phyloP scores from a whole-genome alignment of 2,113 vertebrate genomes.

The Prietella phreatophila region DNA sequence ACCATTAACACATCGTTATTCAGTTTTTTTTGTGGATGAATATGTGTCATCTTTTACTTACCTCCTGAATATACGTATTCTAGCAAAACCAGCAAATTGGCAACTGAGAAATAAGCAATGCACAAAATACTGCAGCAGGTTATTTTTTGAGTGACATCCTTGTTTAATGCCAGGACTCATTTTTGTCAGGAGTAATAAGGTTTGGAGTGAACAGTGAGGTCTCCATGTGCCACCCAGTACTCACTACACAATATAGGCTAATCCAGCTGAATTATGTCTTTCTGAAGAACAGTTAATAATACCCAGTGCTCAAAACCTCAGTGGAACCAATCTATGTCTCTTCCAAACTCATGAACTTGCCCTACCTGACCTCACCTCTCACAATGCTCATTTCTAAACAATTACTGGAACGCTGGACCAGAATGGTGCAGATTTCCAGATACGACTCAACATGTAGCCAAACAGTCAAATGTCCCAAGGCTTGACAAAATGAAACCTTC shows the following conservation, averaged over 20 bases:
- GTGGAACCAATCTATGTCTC: neutral
- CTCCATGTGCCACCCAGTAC: neutral
- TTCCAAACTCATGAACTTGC: neutral
- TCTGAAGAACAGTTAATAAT: neutral
- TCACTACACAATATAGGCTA: neutral
- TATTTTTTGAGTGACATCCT: neutral
- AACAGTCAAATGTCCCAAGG: neutral
- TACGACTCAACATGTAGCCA: neutral
- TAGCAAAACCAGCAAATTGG: neutral
- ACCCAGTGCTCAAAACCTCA: neutral
- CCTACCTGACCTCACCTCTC: neutral
- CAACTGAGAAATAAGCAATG: neutral
- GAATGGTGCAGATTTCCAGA: neutral
- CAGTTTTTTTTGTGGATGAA: no score
- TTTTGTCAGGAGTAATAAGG: neutral
- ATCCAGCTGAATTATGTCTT: neutral
- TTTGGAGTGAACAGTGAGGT: neutral
- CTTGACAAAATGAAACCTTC: conserved; percentile 15
- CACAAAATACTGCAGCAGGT: neutral
- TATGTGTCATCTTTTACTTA: neutral
- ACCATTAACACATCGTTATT: neutral
- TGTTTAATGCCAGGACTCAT: neutral
- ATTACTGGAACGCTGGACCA: neutral
- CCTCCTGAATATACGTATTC: neutral
- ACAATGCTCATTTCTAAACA: neutral